Evolutionary conservation across 1,140 invertebrate genomes (phyloP).

Genomic region (Planococcus citri): DNA sequence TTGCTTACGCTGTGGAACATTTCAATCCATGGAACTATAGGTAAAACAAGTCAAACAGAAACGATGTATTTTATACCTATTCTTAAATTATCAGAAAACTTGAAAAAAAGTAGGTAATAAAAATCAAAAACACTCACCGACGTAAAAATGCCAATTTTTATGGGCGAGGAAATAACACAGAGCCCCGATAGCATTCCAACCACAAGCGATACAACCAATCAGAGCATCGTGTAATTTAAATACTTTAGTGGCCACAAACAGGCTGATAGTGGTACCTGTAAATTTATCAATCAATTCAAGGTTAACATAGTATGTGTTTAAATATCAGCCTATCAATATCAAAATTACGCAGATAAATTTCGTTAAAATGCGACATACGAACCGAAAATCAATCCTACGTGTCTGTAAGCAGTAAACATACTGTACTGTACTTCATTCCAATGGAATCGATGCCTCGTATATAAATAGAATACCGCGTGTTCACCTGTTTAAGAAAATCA

Average conservation of each 20-base stretch:
- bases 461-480: neutral
- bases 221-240: conserved; percentile 20
- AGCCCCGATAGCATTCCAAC: conserved; percentile 12
- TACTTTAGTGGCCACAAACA: neutral
- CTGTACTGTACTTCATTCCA: neutral
- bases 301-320: too few species aligned
- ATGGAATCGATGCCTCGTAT: neutral
- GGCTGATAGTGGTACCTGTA: conserved; percentile 20
- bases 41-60: too few species aligned
- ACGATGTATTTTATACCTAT: too few species aligned
- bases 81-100: too few species aligned
- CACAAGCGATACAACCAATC: conserved; percentile 14
- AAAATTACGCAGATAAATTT: neutral
- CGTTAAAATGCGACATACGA: neutral
- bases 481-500: neutral
- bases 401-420: neutral
- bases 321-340: too few species aligned
- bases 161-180: conserved; percentile 12
- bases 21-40: neutral
- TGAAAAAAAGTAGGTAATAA: too few species aligned
- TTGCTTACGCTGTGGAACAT: neutral
- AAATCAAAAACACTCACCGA: conserved; percentile 13
- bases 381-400: neutral
- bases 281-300: neutral
- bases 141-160: conserved; percentile 21